Conservation (phyloP, 92 coral and sea anemone species). For the Epizoanthus fatuus region DNA sequence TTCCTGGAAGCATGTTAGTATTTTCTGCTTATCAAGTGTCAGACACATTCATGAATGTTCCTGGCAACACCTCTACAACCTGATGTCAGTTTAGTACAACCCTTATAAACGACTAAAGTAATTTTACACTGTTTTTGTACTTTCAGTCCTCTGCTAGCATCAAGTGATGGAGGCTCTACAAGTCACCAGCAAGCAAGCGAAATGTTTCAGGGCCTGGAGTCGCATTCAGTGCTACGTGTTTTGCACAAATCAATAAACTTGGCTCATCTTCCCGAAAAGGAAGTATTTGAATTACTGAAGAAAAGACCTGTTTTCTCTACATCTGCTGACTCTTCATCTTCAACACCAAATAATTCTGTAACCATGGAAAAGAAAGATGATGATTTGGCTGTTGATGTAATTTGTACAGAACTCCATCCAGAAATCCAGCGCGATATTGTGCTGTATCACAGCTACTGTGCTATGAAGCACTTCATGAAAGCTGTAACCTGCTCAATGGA, state of each 20-base stretch:
- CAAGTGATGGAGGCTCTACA: slow-evolving; percentile 88
- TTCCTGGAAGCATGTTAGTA: no score
- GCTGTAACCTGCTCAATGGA: slow-evolving; percentile 56
- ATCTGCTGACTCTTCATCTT: slow-evolving; percentile 1
- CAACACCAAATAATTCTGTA: slow-evolving; percentile 1
- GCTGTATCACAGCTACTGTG: slow-evolving; percentile 93
- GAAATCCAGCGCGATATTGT: slow-evolving; percentile 92
- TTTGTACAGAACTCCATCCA: slow-evolving; percentile 64
- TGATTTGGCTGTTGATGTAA: background rate
- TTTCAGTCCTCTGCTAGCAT: slow-evolving; percentile 85
- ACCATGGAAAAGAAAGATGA: background rate
- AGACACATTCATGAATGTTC: no score
- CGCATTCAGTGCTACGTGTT: slow-evolving; percentile 96
- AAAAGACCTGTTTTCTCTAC: slow-evolving; percentile 92
- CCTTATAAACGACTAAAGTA: background rate
- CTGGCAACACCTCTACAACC: no score
- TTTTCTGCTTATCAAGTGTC: no score
- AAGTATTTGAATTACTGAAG: slow-evolving; percentile 88
- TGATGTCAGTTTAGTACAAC: no score
- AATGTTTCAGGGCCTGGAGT: slow-evolving; percentile 97
- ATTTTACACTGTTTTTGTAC: background rate
- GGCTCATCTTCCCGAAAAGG: slow-evolving; percentile 91
- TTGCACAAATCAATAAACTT: slow-evolving; percentile 93
- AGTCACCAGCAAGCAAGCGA: slow-evolving; percentile 95
- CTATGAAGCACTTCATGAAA: slow-evolving; percentile 89